These are phyloP conservation scores for Ormyrus pomaceus DNA, from an alignment of 2,888 invertebrate species.

Conservation along the genomic window DNA sequence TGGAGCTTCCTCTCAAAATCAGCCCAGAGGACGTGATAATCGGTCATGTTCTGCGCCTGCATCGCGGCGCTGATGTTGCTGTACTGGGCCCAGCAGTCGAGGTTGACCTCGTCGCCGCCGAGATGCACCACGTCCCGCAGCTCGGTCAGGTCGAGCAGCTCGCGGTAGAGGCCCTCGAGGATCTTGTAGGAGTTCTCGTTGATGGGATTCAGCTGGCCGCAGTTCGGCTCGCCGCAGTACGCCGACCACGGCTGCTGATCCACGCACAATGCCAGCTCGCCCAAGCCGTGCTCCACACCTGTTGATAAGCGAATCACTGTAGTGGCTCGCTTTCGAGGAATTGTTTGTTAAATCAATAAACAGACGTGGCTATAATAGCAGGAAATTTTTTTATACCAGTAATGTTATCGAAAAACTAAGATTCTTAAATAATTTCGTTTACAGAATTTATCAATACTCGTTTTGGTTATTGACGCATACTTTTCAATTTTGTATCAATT, in stretches of 20 bases:
- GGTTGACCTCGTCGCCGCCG: conserved; percentile 90
- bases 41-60: conserved; percentile 85
- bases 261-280: conserved; percentile 87
- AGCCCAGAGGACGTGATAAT: conserved; percentile 87
- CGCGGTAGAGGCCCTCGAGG: conserved; percentile 85
- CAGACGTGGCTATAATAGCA: too few species aligned
- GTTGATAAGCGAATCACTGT: neutral
- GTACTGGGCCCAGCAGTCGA: conserved; percentile 85
- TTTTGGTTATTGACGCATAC: too few species aligned
- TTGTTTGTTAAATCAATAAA: too few species aligned
- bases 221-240: conserved; percentile 91
- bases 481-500: too few species aligned
- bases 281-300: conserved; percentile 82
- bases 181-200: conserved; percentile 87
- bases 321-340: too few species aligned
- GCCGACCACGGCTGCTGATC: conserved; percentile 88
- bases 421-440: too few species aligned
- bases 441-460: too few species aligned
- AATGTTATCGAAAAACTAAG: too few species aligned
- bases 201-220: conserved; percentile 89
- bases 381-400: too few species aligned
- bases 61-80: conserved; percentile 72
- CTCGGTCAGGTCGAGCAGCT: conserved; percentile 84
- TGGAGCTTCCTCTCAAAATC: conserved; percentile 83
- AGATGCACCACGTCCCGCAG: conserved; percentile 88